Evolutionary conservation across 2,113 vertebrate genomes (phyloP).

Genomic region (Eidolon helvum): DNA sequence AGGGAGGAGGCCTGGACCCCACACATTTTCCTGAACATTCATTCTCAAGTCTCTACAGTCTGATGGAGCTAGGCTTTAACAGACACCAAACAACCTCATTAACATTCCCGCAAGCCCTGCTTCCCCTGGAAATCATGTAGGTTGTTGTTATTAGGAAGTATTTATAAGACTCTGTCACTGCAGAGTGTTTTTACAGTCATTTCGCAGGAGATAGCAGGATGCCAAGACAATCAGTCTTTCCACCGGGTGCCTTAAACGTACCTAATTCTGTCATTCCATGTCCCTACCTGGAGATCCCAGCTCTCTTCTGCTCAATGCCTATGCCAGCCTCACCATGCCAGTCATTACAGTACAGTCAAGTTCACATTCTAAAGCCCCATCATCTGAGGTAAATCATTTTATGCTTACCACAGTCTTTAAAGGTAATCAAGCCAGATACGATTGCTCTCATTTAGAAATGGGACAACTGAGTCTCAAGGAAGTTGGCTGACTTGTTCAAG

Average conservation of each 20-base stretch:
- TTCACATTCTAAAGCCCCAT: background rate
- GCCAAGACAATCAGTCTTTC: background rate
- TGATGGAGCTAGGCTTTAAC: background rate
- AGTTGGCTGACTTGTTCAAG: background rate
- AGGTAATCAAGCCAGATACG: background rate
- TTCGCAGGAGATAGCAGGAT: background rate
- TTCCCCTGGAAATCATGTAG: background rate
- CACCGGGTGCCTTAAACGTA: background rate
- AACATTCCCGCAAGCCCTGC: background rate
- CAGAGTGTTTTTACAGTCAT: background rate
- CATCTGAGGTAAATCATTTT: background rate
- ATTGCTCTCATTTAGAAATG: background rate
- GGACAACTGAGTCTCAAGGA: background rate
- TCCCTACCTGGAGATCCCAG: background rate
- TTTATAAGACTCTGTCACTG: background rate
- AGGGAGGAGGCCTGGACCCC: background rate
- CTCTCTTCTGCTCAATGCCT: background rate
- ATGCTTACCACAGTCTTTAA: background rate
- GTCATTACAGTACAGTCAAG: background rate
- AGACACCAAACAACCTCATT: background rate
- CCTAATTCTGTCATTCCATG: background rate
- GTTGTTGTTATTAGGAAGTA: conserved; percentile 5
- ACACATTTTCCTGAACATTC: background rate
- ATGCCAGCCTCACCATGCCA: accelerated
- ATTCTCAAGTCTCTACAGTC: background rate